phyloP scores from a whole-genome alignment of 2,113 vertebrate genomes.

The Labeo catla region DNA sequence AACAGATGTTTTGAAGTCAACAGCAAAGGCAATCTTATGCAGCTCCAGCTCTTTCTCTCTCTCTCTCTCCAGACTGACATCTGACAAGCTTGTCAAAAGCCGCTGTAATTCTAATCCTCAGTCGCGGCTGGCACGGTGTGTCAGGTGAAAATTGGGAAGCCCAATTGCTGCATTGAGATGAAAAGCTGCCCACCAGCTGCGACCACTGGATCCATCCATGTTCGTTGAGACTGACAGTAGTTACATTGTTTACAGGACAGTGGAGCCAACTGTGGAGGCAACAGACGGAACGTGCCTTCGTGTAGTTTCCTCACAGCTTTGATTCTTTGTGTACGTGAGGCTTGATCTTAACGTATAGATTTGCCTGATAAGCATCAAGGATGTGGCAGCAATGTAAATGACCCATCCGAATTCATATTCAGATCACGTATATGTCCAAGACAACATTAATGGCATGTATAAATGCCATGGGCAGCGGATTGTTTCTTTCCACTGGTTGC shows the following conservation, averaged over 20 bases:
- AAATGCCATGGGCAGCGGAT: constrained; percentile 61
- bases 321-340: neutral
- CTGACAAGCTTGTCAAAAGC: constrained; percentile 57
- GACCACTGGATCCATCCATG: constrained; percentile 48
- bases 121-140: constrained; percentile 45
- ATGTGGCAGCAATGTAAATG: constrained; percentile 17
- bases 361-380: neutral
- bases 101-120: constrained; percentile 55
- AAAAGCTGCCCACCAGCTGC: constrained; percentile 59
- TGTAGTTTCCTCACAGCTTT: neutral
- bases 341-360: neutral
- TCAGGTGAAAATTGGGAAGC: constrained; percentile 58
- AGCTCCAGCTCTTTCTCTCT: neutral
- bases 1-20: constrained; percentile 25
- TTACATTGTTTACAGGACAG: constrained; percentile 44
- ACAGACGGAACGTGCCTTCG: neutral
- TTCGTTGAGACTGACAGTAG: constrained; percentile 53
- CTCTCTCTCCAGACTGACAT: constrained; percentile 35
- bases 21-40: constrained; percentile 8
- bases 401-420: constrained; percentile 51
- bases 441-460: constrained; percentile 61
- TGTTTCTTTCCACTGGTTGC: constrained; percentile 63
- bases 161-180: constrained; percentile 57
- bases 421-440: constrained; percentile 55
- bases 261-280: constrained; percentile 21